A percentile compares a stretch with the other conserved stretches of the same genome.
Conservation (phyloP, 35 echinoderm and acorn worm genomes). For the Nesometra sesokonis region DNA sequence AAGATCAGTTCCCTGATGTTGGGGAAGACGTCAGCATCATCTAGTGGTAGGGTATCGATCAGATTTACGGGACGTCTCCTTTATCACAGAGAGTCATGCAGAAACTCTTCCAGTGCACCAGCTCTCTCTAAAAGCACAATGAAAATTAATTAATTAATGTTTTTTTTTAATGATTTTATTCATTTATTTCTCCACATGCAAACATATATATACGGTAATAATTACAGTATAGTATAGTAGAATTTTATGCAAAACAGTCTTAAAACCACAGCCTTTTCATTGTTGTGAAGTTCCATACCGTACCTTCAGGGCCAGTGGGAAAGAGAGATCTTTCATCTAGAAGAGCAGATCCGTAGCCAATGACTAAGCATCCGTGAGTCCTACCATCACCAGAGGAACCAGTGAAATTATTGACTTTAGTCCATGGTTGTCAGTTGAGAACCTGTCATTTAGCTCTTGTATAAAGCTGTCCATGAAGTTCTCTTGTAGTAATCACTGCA, state of each 20-base stretch:
- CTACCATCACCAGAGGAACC: slow-evolving; percentile 8
- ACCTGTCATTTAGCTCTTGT: not conserved
- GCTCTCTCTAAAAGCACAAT: no score
- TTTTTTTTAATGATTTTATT: no score
- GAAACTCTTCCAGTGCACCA: slow-evolving; percentile 17
- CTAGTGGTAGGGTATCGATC: no score
- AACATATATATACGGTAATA: not conserved
- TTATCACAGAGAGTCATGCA: not conserved
- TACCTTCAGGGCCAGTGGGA: no score
- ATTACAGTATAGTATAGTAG: not conserved
- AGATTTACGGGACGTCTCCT: slow-evolving; percentile 23
- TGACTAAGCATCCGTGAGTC: not conserved
- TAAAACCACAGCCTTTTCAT: no score
- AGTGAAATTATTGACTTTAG: no score
- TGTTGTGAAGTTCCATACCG: no score
- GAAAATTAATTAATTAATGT: no score
- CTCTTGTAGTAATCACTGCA: slow-evolving; percentile 11
- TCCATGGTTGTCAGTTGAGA: not conserved
- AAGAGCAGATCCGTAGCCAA: slow-evolving; percentile 5
- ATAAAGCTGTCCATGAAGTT: slow-evolving; percentile 7
- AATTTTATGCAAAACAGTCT: no score
- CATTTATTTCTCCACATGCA: not conserved
- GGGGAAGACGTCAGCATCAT: slow-evolving; percentile 35
- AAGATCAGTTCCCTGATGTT: slow-evolving; percentile 26
- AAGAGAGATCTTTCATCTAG: slow-evolving; percentile 4